Conservation (phyloP, 1,140 invertebrate genomes). For the Plectrocnemia conspersa region DNA sequence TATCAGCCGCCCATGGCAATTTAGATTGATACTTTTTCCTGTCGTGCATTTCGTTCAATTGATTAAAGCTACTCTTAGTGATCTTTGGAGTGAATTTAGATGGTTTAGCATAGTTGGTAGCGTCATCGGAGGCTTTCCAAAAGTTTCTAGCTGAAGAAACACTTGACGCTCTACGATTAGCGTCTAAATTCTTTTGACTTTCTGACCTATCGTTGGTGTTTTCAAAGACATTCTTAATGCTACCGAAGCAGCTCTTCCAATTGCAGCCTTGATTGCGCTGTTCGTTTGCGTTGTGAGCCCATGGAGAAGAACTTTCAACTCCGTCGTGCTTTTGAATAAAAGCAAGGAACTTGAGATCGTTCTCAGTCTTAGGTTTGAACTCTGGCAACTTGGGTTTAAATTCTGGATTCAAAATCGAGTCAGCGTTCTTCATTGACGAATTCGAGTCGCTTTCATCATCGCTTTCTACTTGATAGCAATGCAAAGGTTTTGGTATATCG, state of each 20-base stretch:
- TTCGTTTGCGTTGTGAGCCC: slow-evolving; percentile 38
- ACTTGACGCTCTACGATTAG: slow-evolving; percentile 40
- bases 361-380: slow-evolving; percentile 77
- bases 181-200: slow-evolving; percentile 36
- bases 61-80: slow-evolving; percentile 40
- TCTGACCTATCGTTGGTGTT: slow-evolving; percentile 27
- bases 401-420: slow-evolving; percentile 36
- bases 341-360: slow-evolving; percentile 77
- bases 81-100: slow-evolving; percentile 39
- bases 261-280: slow-evolving; percentile 46
- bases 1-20: slow-evolving; percentile 43
- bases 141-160: slow-evolving; percentile 52
- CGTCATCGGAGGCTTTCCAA: slow-evolving; percentile 55
- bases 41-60: slow-evolving; percentile 43
- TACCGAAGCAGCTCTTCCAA: slow-evolving; percentile 77
- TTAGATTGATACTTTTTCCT: slow-evolving; percentile 41
- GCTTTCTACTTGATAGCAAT: slow-evolving; percentile 50
- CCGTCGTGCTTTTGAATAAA: slow-evolving; percentile 70
- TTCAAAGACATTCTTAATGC: slow-evolving; percentile 82
- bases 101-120: slow-evolving; percentile 27
- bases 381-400: slow-evolving; percentile 51
- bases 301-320: slow-evolving; percentile 38
- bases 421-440: slow-evolving; percentile 27
- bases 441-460: slow-evolving; percentile 44
- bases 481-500: slow-evolving; percentile 71